phyloP scores from a whole-genome alignment of 2,888 invertebrate species.

The Spisula solida region DNA sequence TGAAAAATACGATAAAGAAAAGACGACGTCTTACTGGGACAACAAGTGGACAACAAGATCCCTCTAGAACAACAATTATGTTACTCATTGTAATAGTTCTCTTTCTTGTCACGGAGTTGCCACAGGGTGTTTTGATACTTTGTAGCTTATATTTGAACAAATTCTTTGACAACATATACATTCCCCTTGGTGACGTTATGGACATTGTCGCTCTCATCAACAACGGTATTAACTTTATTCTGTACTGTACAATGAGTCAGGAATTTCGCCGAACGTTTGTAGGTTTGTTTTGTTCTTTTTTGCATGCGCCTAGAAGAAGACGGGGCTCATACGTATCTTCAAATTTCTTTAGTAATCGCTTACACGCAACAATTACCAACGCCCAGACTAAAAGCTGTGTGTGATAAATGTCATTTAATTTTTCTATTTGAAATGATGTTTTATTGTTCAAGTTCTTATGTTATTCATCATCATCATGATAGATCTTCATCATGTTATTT shows the following conservation, averaged over 20 bases:
- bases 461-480: too few relatives aligned
- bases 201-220: constrained; percentile 96
- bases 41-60: constrained; percentile 72
- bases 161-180: constrained; percentile 90
- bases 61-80: constrained; percentile 95
- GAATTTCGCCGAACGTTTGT: constrained; percentile 92
- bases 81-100: constrained; percentile 94
- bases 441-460: too few relatives aligned
- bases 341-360: not conserved
- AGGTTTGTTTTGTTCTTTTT: constrained; percentile 60
- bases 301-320: not conserved
- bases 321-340: not conserved
- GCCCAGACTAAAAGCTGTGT: not conserved
- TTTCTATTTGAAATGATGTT: too few relatives aligned
- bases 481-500: too few relatives aligned
- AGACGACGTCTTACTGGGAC: constrained; percentile 61
- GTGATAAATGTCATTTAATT: too few relatives aligned
- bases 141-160: constrained; percentile 92
- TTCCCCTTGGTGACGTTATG: constrained; percentile 92
- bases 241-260: constrained; percentile 97
- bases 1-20: constrained; percentile 73
- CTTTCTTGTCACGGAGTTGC: constrained; percentile 96
- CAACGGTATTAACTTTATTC: constrained; percentile 96
- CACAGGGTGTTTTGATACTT: constrained; percentile 92
- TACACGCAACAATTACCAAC: not conserved